Evolutionary conservation across 1,140 invertebrate genomes (phyloP).

Genomic region (Zelostemma sp.): DNA sequence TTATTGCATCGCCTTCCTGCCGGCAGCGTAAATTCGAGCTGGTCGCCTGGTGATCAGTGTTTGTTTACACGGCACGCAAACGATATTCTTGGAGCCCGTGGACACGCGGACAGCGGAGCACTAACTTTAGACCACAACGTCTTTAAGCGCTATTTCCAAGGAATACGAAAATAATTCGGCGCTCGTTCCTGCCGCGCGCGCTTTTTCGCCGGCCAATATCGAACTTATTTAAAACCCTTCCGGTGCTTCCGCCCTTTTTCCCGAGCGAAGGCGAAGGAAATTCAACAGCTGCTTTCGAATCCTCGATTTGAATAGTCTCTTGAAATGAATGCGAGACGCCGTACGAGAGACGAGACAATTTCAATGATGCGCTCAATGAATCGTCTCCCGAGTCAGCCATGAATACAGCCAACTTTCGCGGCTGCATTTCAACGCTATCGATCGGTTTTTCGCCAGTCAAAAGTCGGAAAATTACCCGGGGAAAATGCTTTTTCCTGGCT

Average conservation of each 20-base stretch:
- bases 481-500: too few relatives aligned
- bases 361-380: slow-evolving; percentile 41
- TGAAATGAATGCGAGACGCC: slow-evolving; percentile 31
- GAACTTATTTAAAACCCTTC: not conserved
- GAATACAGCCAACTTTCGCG: not conserved
- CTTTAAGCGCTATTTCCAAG: slow-evolving; percentile 17
- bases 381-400: slow-evolving; percentile 7
- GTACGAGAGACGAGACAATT: slow-evolving; percentile 34
- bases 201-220: not conserved
- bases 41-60: slow-evolving; percentile 16
- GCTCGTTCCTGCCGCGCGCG: not conserved
- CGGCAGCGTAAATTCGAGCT: slow-evolving; percentile 8
- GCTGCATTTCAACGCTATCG: not conserved
- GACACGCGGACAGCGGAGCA: not conserved
- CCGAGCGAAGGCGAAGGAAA: not conserved
- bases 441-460: not conserved
- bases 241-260: not conserved
- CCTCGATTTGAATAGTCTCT: slow-evolving; percentile 13
- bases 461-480: too few relatives aligned
- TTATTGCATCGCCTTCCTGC: not conserved
- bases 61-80: slow-evolving; percentile 29
- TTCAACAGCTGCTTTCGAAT: not conserved
- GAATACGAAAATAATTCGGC: slow-evolving; percentile 20
- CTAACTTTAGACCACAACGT: slow-evolving; percentile 20
- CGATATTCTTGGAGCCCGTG: slow-evolving; percentile 19